Evolutionary conservation across 1,140 invertebrate genomes (phyloP).

Genomic region (Akabosia matsudoensis): DNA sequence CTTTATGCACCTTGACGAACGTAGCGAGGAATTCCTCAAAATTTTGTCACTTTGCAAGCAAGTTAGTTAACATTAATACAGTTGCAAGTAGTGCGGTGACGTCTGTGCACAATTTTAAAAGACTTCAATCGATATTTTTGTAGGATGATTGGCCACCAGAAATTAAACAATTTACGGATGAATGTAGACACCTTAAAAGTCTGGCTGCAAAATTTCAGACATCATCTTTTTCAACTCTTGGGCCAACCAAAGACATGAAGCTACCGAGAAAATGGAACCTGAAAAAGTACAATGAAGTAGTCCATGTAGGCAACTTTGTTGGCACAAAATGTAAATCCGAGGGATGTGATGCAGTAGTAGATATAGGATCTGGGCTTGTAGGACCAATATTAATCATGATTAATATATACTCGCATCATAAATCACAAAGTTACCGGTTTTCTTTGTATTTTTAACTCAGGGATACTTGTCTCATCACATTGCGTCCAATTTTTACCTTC

Average conservation of each 20-base stretch:
- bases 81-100: not conserved
- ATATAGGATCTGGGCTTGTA: conserved; percentile 28
- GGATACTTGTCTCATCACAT: conserved; percentile 73
- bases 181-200: not conserved
- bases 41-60: conserved; percentile 17
- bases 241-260: not conserved
- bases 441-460: conserved; percentile 50
- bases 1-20: not conserved
- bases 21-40: conserved; percentile 14
- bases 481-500: conserved; percentile 56
- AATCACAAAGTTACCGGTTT: no score
- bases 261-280: conserved; percentile 25
- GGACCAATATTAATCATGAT: not conserved
- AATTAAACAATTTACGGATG: not conserved
- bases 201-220: not conserved
- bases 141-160: not conserved
- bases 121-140: not conserved
- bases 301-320: conserved; percentile 28
- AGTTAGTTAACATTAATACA: not conserved
- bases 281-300: conserved; percentile 34
- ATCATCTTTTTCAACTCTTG: not conserved
- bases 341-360: conserved; percentile 24
- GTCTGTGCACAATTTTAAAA: not conserved
- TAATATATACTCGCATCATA: no score
- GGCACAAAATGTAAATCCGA: conserved; percentile 9